Evolutionary conservation across 2,113 vertebrate genomes (phyloP).

Genomic region (Hippoglossus stenolepis): DNA sequence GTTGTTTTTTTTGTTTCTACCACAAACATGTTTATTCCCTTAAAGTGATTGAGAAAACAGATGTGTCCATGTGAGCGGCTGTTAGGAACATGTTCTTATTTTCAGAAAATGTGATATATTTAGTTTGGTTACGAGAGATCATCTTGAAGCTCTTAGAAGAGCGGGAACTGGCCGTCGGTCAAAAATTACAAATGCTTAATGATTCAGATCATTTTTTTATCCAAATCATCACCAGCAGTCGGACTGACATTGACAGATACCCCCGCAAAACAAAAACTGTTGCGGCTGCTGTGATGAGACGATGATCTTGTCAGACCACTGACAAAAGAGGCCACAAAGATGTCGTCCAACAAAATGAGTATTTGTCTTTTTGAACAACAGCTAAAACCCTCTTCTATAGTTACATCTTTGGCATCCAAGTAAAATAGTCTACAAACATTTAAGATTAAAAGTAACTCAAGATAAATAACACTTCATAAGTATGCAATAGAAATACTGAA

Average conservation of each 20-base stretch:
- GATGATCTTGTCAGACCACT: conserved; percentile 1
- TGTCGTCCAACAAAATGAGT: conserved; percentile 7
- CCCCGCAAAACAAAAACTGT: conserved; percentile 22
- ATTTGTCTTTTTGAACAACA: not conserved
- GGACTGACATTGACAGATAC: conserved; percentile 2
- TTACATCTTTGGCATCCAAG: not conserved
- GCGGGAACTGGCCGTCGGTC: conserved; percentile 3
- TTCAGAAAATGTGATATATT: conserved; percentile 50
- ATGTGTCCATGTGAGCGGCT: conserved; percentile 29
- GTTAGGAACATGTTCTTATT: conserved; percentile 42
- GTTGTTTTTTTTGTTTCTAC: conserved; percentile 15
- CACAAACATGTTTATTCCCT: conserved; percentile 54
- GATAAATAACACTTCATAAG: not conserved
- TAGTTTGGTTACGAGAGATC: conserved; percentile 38
- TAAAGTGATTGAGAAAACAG: conserved; percentile 69
- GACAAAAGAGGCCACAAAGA: not conserved
- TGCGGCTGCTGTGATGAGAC: not conserved
- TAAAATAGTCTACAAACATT: not conserved
- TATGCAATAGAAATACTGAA: not conserved
- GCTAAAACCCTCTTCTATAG: not conserved
- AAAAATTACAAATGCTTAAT: conserved; percentile 32
- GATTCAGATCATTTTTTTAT: conserved; percentile 32
- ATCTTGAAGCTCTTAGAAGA: conserved; percentile 41
- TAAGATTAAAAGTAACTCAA: not conserved
- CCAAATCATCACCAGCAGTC: conserved; percentile 14